Conservation (phyloP, 2,888 invertebrate species). For the Furcula furcula region DNA sequence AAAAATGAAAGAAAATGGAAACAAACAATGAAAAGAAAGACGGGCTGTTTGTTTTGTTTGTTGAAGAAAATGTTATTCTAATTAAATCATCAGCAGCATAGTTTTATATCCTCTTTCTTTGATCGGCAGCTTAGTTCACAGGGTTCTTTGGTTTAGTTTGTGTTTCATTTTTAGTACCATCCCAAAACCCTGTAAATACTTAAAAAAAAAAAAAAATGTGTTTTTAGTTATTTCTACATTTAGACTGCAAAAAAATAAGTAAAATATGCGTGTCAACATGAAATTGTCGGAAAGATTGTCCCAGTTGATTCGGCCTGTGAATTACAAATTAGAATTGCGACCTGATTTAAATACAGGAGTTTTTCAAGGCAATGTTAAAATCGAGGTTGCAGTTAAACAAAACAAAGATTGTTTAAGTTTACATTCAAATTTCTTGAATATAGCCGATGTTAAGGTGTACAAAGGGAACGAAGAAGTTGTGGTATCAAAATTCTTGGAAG, state of each 20-base stretch:
- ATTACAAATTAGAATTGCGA: conserved; percentile 56
- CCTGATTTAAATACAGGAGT: conserved; percentile 52
- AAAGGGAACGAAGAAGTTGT: conserved; percentile 42
- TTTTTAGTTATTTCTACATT: too few species aligned
- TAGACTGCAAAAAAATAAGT: conserved; percentile 27
- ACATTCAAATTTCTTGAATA: conserved; percentile 81
- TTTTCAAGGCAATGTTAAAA: conserved; percentile 60
- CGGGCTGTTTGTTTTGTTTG: too few species aligned
- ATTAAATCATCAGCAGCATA: too few species aligned
- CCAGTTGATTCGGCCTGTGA: conserved; percentile 49
- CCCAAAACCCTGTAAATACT: too few species aligned
- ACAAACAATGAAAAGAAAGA: too few species aligned
- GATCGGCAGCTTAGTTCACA: too few species aligned
- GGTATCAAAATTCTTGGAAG: conserved; percentile 49
- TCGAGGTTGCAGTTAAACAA: conserved; percentile 57
- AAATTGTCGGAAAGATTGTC: conserved; percentile 56
- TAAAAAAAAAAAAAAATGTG: too few species aligned
- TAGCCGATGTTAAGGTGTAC: conserved; percentile 60
- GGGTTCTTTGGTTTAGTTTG: too few species aligned
- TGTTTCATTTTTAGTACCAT: too few species aligned
- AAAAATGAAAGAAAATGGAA: too few species aligned
- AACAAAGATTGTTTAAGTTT: conserved; percentile 71
- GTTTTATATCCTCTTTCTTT: too few species aligned
- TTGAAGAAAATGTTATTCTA: too few species aligned
- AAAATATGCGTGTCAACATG: conserved; percentile 37